These are phyloP conservation scores for Capreolus pygargus DNA, from an alignment of 2,113 vertebrate species.

Conservation along the genomic window DNA sequence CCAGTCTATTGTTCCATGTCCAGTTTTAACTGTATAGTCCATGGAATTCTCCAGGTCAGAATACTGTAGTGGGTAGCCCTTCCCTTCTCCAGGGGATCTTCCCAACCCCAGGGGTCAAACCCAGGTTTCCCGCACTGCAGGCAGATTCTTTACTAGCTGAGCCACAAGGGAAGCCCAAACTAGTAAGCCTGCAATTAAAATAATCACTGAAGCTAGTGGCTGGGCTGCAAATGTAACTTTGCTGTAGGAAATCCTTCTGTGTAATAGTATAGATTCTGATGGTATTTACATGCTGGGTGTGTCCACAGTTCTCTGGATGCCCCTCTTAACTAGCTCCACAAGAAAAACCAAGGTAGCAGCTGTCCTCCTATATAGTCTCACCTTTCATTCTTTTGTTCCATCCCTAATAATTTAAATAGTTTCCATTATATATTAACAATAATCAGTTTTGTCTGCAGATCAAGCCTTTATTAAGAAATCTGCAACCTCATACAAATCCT, in stretches of 20 bases:
- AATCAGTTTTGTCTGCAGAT: not conserved
- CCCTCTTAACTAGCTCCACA: not conserved
- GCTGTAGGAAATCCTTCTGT: not conserved
- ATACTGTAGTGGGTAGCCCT: not conserved
- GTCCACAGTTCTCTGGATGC: not conserved
- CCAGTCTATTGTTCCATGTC: not conserved
- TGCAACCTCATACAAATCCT: not conserved
- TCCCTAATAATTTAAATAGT: not conserved
- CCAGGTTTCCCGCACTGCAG: not conserved
- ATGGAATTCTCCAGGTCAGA: not conserved
- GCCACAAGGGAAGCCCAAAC: not conserved
- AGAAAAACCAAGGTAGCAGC: not conserved
- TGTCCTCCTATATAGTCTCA: not conserved
- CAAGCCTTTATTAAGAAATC: not conserved
- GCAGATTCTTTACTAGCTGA: not conserved
- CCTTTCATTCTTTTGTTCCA: constrained; percentile 12
- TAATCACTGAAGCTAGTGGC: not conserved
- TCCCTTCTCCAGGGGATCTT: not conserved
- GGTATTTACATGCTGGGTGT: not conserved
- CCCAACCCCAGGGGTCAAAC: not conserved
- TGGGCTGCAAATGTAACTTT: not conserved
- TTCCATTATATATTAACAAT: not conserved
- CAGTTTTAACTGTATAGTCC: not conserved
- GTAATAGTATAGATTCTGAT: not conserved
- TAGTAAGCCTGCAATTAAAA: not conserved